Percentiles rank a stretch among this genome's conserved stretches.
Evolutionary conservation across 2,888 invertebrate species (phyloP).

Genomic region (Diaperis boleti): DNA sequence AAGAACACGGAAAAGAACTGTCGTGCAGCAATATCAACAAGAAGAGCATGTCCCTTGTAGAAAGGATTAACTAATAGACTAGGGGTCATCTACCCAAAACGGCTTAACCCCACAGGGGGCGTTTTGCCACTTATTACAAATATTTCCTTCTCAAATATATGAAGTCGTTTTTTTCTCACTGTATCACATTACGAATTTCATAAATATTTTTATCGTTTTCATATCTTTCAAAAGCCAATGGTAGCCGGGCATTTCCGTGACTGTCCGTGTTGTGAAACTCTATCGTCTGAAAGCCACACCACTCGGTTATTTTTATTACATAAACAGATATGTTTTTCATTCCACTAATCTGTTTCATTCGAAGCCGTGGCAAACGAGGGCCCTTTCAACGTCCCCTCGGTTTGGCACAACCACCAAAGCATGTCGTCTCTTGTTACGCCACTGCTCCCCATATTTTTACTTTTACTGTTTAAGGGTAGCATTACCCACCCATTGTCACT

Average conservation of each 20-base stretch:
- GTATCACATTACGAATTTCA: too few species aligned
- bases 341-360: constrained; percentile 4
- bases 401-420: background rate
- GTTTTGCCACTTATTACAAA: too few species aligned
- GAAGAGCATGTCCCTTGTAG: too few species aligned
- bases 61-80: too few species aligned
- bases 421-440: background rate
- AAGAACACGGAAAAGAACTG: too few species aligned
- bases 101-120: too few species aligned
- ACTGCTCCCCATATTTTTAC: background rate
- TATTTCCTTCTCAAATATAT: too few species aligned
- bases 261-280: constrained; percentile 3
- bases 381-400: background rate
- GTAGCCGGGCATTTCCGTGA: background rate
- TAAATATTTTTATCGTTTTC: too few species aligned
- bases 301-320: background rate
- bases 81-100: too few species aligned
- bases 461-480: background rate
- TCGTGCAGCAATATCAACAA: too few species aligned
- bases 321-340: constrained; percentile 3
- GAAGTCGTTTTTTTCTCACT: too few species aligned
- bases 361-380: background rate
- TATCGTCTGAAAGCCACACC: background rate
- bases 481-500: constrained; percentile 1
- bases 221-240: too few species aligned